Conservation (phyloP, 1,140 invertebrate genomes). For the Euwallacea similis region DNA sequence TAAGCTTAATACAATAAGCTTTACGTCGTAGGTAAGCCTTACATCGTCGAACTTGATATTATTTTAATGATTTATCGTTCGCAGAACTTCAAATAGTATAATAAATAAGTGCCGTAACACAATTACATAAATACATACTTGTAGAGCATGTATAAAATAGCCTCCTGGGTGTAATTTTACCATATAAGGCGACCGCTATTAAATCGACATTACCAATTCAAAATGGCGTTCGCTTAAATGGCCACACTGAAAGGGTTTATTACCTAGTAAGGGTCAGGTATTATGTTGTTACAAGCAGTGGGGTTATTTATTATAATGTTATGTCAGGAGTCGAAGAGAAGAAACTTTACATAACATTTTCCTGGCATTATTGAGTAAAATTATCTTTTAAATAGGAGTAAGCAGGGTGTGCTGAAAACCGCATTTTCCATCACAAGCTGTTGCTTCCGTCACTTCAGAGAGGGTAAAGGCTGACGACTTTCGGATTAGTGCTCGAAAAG, state of each 20-base stretch:
- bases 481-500: conserved; percentile 24
- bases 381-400: conserved; percentile 16
- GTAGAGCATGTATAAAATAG: no score
- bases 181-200: not conserved
- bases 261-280: conserved; percentile 5
- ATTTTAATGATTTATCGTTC: no score
- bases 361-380: not conserved
- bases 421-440: conserved; percentile 27
- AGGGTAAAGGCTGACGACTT: conserved; percentile 23
- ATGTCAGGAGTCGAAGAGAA: no score
- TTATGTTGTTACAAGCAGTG: conserved; percentile 4
- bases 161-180: no score
- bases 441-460: conserved; percentile 16
- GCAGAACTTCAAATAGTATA: no score
- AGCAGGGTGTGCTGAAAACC: conserved; percentile 12
- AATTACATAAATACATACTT: no score
- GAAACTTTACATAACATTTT: no score
- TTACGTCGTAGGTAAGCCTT: not conserved
- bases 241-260: conserved; percentile 15
- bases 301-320: not conserved
- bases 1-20: conserved; percentile 1
- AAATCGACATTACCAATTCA: conserved; percentile 18
- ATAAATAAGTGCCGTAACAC: no score
- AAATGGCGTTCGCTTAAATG: conserved; percentile 18
- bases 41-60: not conserved